A percentile compares a stretch with the other conserved stretches of the same genome.
These are phyloP conservation scores for Ceratina japonica DNA, from an alignment of 1,140 invertebrate species.

Conservation along the genomic window DNA sequence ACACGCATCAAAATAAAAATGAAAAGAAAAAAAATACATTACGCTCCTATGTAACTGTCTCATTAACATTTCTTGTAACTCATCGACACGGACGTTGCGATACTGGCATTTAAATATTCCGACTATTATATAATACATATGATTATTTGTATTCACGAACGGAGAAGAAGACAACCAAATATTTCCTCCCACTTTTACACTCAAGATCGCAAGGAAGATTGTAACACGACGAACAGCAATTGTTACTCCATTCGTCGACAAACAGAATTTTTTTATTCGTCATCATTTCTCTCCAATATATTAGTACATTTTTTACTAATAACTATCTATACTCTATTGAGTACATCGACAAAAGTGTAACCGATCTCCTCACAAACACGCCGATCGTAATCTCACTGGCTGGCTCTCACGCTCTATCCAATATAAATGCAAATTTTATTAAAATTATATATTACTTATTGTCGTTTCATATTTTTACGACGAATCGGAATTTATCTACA, in stretches of 20 bases:
- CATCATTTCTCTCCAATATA: constrained; percentile 39
- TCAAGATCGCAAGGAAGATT: background rate
- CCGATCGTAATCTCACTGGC: constrained; percentile 39
- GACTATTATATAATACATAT: constrained; percentile 37
- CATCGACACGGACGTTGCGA: constrained; percentile 56
- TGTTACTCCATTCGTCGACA: constrained; percentile 13
- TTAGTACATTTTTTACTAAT: constrained; percentile 47
- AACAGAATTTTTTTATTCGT: constrained; percentile 40
- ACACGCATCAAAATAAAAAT: constrained; percentile 72
- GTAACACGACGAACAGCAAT: constrained; percentile 24
- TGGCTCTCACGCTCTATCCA: background rate
- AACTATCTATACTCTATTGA: constrained; percentile 40
- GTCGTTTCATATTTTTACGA: too few species aligned
- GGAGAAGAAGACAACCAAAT: constrained; percentile 32
- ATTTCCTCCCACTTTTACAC: constrained; percentile 32
- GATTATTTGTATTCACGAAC: constrained; percentile 29
- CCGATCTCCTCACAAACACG: constrained; percentile 7
- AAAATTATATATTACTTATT: background rate
- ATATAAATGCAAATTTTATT: background rate
- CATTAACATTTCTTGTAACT: constrained; percentile 64
- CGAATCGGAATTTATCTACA: too few species aligned
- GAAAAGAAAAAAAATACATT: constrained; percentile 52
- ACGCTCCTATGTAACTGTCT: constrained; percentile 71
- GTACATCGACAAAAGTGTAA: constrained; percentile 14
- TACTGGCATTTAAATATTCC: constrained; percentile 60